Base-by-base conservation (phyloP, 2,888 invertebrate species). In the Drosophila sordidula region DNA sequence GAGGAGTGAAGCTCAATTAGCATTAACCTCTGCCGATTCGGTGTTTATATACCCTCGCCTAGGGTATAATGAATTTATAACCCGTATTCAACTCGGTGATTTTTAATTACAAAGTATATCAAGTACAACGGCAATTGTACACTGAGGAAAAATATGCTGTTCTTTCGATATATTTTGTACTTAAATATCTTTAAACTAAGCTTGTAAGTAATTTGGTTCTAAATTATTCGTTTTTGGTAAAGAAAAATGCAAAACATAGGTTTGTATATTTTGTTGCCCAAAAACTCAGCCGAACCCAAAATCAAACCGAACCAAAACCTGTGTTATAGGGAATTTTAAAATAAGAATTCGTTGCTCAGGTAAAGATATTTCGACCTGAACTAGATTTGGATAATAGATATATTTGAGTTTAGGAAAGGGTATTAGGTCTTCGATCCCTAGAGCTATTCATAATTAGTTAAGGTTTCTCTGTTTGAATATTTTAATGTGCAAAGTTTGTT, bases 1-100 rank as follows among this genome's bases (percentile, higher is more conserved):
- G 38, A 66, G 59, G 29, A 32, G 22, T 18, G 57, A 32, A 64
- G 45, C 44, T 59, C 18, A 62, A 59, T 65, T 62, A 47, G 44
- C 62, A 49, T 22, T 45, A 38, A 56, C 42, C 58, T 57, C 44
- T 41, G 16, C 14, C 6, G 41, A 26, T 6, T 42, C 4, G 6
- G 8, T 36, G 12, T 36, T 32, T n/a, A 0, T 14, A 34, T 34
- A 46, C 34, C 42, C 22, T 51, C n/a, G 39, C 6, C 6, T 1
- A 1, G 11, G n/a, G 22, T 12, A 22, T 18, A 6, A 14, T n/a
- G 1, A 26, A 36, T 18, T 26, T 39, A 6, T 6, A 25, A 3
- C 12, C 26, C 25, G 25, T 8, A 44, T n/a, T 22, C 1, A 11
- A 32, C 1, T 9, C 29, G 29, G 29, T 29, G 2, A 34, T 8